Conservation (phyloP, 2,888 invertebrate species). For the Eulithis prunata region DNA sequence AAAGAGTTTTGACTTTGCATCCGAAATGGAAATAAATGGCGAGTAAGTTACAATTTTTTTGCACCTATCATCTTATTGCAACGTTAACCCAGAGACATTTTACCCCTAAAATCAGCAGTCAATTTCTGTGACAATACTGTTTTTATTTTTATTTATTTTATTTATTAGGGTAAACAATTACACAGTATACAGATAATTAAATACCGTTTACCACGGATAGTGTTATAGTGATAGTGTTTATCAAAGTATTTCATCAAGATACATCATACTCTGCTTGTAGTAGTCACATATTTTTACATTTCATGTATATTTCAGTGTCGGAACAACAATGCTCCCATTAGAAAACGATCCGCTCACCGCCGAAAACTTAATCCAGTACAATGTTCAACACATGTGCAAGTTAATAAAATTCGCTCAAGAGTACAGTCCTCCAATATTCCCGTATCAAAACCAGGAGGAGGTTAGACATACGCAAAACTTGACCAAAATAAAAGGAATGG, state of each 20-base stretch:
- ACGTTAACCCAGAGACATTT: neutral
- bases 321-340: conserved; percentile 74
- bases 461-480: conserved; percentile 48
- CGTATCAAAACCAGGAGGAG: conserved; percentile 47
- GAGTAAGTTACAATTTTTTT: conserved; percentile 52
- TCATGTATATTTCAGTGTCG: conserved; percentile 56
- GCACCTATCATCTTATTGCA: neutral
- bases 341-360: conserved; percentile 83
- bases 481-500: conserved; percentile 74
- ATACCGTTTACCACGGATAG: no score
- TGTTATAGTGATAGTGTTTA: no score
- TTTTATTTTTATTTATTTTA: no score
- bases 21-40: conserved; percentile 45
- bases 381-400: conserved; percentile 70
- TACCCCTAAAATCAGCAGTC: no score
- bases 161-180: no score
- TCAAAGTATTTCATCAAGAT: no score
- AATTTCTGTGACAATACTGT: no score
- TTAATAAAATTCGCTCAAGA: conserved; percentile 70
- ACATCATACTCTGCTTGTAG: no score
- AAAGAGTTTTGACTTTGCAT: conserved; percentile 52
- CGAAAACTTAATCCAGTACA: conserved; percentile 74
- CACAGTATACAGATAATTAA: no score
- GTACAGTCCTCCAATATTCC: conserved; percentile 65
- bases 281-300: neutral